phyloP scores from a whole-genome alignment of 2,888 invertebrate genomes.

The Stramonita haemastoma region DNA sequence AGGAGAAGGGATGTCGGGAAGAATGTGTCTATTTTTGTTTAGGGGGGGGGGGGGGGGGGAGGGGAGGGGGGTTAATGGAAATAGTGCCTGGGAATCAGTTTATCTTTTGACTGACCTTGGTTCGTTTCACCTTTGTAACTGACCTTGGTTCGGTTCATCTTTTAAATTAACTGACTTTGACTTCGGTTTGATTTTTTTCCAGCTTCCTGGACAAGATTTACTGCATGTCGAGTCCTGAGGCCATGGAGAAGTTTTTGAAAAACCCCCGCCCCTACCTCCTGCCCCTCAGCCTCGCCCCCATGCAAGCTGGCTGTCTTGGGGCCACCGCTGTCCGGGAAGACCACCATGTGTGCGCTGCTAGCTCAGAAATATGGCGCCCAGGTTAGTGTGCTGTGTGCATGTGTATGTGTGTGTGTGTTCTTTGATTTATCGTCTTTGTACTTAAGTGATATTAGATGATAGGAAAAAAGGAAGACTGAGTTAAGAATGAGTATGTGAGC shows the following conservation, averaged over 20 bases:
- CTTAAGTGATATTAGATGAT: too few relatives aligned
- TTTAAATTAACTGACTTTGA: not conserved
- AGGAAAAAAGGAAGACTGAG: too few relatives aligned
- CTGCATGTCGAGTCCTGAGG: conserved; percentile 73
- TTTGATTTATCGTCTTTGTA: too few relatives aligned
- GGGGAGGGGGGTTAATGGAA: too few relatives aligned
- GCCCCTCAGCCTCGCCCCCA: conserved; percentile 76
- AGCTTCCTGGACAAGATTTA: conserved; percentile 78
- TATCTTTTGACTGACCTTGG: not conserved
- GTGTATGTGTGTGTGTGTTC: not conserved
- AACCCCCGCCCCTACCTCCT: conserved; percentile 77
- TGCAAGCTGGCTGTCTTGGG: conserved; percentile 76
- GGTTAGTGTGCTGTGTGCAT: conserved; percentile 55
- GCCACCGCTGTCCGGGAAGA: conserved; percentile 74
- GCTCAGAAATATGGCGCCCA: conserved; percentile 75
- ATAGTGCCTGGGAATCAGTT: not conserved
- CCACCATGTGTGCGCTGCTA: conserved; percentile 72
- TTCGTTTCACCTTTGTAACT: not conserved
- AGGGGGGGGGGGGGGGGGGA: not conserved
- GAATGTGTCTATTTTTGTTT: not conserved
- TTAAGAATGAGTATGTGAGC: too few relatives aligned
- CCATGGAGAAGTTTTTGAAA: conserved; percentile 75
- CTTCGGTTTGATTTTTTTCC: conserved; percentile 6
- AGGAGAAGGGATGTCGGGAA: not conserved
- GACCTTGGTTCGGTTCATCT: not conserved